Evolutionary conservation across 1,140 invertebrate genomes (phyloP).

Genomic region (Drosophila watanabei): DNA sequence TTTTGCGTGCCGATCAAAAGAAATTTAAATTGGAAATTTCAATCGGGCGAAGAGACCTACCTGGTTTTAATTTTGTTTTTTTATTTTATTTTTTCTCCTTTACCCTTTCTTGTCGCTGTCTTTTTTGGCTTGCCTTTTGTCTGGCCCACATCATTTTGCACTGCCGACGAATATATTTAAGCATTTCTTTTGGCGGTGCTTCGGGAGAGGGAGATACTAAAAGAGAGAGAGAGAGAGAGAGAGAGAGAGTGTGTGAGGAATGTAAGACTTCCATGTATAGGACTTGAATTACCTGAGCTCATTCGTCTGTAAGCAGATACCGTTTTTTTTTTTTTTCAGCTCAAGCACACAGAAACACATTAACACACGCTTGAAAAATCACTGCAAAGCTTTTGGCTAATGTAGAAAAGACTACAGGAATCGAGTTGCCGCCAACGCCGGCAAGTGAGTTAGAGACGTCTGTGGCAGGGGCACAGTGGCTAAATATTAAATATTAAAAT

Average conservation of each 20-base stretch:
- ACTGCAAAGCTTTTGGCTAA: conserved; percentile 43
- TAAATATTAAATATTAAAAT: conserved; percentile 1
- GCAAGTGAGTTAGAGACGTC: conserved; percentile 1
- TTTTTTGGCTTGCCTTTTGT: conserved; percentile 33
- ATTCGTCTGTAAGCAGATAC: conserved; percentile 78
- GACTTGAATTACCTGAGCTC: conserved; percentile 75
- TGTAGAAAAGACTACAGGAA: conserved; percentile 20
- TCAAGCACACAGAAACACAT: conserved; percentile 28
- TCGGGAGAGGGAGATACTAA: not conserved
- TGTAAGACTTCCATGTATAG: conserved; percentile 72
- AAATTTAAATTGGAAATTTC: conserved; percentile 69
- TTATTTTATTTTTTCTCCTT: not conserved
- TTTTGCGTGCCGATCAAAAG: conserved; percentile 53
- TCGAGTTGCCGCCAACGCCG: conserved; percentile 40
- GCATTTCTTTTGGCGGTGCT: conserved; percentile 18
- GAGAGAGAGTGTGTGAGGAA: conserved; percentile 3
- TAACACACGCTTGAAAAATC: conserved; percentile 34
- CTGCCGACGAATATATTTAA: conserved; percentile 3
- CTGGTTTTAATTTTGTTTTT: conserved; percentile 31
- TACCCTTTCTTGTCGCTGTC: conserved; percentile 1
- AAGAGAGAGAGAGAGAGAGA: conserved; percentile 15
- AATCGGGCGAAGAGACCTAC: conserved; percentile 66
- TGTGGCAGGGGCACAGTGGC: not conserved
- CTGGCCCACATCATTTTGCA: conserved; percentile 67
- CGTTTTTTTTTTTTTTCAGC: conserved; percentile 59